These are phyloP conservation scores for Stomatorhinus ivindoensis DNA, from an alignment of 2,113 vertebrate genomes.

Conservation along the genomic window DNA sequence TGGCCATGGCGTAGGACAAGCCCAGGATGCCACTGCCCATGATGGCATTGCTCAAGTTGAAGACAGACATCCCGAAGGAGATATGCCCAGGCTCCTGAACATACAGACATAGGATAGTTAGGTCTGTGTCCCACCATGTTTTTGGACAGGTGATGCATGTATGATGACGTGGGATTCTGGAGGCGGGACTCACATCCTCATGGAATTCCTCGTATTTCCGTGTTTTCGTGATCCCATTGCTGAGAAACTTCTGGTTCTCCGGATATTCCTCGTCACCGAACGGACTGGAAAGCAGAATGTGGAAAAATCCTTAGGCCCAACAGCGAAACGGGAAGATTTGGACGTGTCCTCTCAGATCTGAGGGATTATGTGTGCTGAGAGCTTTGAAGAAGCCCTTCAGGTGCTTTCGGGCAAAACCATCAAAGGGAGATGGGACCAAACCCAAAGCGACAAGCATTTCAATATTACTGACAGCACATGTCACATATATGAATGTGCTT, in stretches of 20 bases:
- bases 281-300: constrained; percentile 57
- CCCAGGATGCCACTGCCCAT: constrained; percentile 97
- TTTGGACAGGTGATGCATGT: background rate
- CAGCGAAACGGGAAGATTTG: background rate
- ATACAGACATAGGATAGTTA: background rate
- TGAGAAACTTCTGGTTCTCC: constrained; percentile 86
- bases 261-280: constrained; percentile 72
- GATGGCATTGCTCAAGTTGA: constrained; percentile 96
- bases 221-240: constrained; percentile 76
- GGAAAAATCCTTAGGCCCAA: background rate
- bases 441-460: background rate
- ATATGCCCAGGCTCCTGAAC: constrained; percentile 76
- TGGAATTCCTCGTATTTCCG: constrained; percentile 79
- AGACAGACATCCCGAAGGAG: constrained; percentile 91
- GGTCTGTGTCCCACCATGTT: background rate
- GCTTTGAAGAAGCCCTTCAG: background rate
- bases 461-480: background rate
- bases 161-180: background rate
- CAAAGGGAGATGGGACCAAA: background rate
- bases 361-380: background rate
- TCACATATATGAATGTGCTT: background rate
- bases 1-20: constrained; percentile 92
- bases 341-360: background rate
- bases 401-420: background rate
- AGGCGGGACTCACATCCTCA: constrained; percentile 75